Conservation (phyloP, 2,888 invertebrate genomes). For the Rhamphomyia laevipes region DNA sequence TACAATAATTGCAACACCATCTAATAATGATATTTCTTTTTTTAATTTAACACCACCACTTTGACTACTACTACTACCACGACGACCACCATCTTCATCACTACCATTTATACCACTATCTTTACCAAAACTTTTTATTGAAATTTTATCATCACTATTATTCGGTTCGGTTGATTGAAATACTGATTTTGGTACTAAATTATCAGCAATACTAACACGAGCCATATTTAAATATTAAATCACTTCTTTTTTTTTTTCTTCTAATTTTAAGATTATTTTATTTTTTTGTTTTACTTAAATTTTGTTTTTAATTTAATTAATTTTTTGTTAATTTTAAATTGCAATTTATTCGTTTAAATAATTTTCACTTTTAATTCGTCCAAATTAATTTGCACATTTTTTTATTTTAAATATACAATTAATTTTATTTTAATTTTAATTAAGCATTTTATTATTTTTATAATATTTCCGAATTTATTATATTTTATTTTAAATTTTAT, state of each 20-base stretch:
- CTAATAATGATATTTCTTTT: constrained; percentile 71
- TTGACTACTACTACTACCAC: constrained; percentile 24
- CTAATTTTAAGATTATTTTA: not conserved
- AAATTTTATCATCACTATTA: not conserved
- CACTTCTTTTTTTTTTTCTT: constrained; percentile 7
- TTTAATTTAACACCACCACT: constrained; percentile 57
- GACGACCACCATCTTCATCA: not conserved
- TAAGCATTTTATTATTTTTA: too few species aligned
- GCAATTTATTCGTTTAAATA: too few species aligned
- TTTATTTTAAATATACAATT: too few species aligned
- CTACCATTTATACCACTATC: not conserved
- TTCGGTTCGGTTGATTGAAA: constrained; percentile 4
- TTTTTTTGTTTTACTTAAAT: too few species aligned
- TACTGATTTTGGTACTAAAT: constrained; percentile 28
- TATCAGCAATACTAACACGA: constrained; percentile 33
- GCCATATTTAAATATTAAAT: constrained; percentile 23
- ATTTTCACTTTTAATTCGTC: too few species aligned
- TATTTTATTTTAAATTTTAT: too few species aligned
- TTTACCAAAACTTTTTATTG: too few species aligned
- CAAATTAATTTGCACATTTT: too few species aligned
- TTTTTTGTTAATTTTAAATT: too few species aligned
- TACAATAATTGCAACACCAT: constrained; percentile 88
- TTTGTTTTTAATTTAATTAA: too few species aligned
- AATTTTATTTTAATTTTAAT: too few species aligned
- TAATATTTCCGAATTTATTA: too few species aligned